phyloP scores from a whole-genome alignment of 2,113 vertebrate species.

The Pampusana beccarii region DNA sequence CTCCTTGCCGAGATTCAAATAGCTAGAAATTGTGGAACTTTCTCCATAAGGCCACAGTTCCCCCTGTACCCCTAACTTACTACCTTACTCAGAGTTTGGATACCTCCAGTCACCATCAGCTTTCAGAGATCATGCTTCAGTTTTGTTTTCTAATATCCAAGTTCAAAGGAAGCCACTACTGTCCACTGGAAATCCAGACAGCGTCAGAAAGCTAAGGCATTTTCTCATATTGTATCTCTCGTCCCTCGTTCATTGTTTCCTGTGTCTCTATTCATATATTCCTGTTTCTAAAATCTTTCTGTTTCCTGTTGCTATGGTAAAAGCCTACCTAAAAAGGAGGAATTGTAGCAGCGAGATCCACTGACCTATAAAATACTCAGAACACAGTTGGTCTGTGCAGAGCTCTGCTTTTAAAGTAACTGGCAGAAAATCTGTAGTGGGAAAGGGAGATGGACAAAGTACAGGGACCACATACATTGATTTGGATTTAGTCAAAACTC shows the following conservation, averaged over 20 bases:
- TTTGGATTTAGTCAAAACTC: background rate
- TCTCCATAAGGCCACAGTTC: background rate
- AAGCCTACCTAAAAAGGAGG: slow-evolving; percentile 6
- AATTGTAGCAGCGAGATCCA: slow-evolving; percentile 25
- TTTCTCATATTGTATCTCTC: background rate
- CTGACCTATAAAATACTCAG: slow-evolving; percentile 44
- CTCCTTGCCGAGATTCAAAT: background rate
- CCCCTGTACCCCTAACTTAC: background rate
- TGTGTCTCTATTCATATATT: background rate
- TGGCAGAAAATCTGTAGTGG: background rate
- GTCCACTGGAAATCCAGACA: background rate
- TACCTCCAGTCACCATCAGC: background rate
- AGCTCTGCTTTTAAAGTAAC: background rate
- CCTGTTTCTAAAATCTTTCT: slow-evolving; percentile 22
- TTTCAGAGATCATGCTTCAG: background rate
- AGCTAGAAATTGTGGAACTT: background rate
- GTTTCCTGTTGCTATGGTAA: slow-evolving; percentile 61
- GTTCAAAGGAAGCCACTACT: background rate
- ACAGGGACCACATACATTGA: background rate
- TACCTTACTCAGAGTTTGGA: background rate
- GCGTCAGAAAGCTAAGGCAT: background rate
- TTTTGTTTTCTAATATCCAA: background rate
- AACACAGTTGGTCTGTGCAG: background rate
- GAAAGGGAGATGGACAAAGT: background rate
- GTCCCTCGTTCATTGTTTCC: background rate